These are phyloP conservation scores for Neomonachus schauinslandi DNA, from an alignment of 2,113 vertebrate species.

Conservation along the genomic window DNA sequence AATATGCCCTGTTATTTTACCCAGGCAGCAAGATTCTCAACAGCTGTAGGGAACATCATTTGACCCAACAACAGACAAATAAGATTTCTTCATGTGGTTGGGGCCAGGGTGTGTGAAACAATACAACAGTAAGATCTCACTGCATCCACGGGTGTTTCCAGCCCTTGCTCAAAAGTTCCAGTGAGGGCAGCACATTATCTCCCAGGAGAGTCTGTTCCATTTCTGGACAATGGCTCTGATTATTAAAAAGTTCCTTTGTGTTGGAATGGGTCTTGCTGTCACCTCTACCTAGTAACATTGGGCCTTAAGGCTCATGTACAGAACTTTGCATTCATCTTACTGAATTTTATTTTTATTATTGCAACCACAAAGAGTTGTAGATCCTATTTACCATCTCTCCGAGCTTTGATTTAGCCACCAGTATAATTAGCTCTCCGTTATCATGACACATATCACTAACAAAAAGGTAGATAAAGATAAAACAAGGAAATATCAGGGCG, in stretches of 20 bases:
- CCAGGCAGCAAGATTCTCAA: constrained; percentile 6
- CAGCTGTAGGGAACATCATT: constrained; percentile 50
- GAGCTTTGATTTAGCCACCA: not conserved
- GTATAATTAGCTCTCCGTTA: not conserved
- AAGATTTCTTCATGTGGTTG: constrained; percentile 35
- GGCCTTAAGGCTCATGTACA: not conserved
- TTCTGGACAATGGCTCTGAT: not conserved
- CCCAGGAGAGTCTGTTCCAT: not conserved
- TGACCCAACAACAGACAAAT: constrained; percentile 50
- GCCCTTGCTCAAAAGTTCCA: not conserved
- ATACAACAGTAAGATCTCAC: not conserved
- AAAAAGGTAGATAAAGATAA: not conserved
- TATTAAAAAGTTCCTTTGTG: not conserved
- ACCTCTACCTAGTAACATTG: not conserved
- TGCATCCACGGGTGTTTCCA: not conserved
- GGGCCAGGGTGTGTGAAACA: not conserved
- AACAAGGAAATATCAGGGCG: not conserved
- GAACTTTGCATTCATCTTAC: not conserved
- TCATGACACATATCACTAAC: not conserved
- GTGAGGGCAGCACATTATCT: not conserved
- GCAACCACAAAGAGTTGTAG: not conserved
- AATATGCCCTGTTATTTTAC: constrained; percentile 64
- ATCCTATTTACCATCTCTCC: not conserved
- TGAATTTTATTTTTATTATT: constrained; percentile 27
- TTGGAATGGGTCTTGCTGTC: not conserved